phyloP scores from a whole-genome alignment of 2,113 vertebrate genomes.

The Procavia capensis region DNA sequence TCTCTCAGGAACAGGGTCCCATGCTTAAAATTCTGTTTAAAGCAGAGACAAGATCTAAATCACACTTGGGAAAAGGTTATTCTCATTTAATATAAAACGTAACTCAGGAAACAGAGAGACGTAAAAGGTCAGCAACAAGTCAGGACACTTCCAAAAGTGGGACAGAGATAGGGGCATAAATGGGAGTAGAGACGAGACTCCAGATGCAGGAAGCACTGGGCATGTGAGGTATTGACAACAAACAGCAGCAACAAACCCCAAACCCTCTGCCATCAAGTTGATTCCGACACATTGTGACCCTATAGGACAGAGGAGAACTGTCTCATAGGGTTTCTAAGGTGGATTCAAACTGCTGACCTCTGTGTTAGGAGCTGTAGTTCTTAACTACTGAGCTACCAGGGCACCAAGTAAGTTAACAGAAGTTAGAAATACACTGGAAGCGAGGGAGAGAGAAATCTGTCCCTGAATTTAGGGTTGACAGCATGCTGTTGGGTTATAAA shows the following conservation, averaged over 20 bases:
- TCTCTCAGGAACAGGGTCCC: not conserved
- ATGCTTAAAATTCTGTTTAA: not conserved
- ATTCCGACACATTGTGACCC: too few species aligned
- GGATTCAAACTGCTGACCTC: too few species aligned
- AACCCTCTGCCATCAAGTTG: too few species aligned
- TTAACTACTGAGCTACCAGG: too few species aligned
- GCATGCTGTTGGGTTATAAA: not conserved
- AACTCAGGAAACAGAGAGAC: not conserved
- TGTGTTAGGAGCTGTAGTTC: too few species aligned
- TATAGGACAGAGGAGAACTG: too few species aligned
- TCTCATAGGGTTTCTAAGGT: too few species aligned
- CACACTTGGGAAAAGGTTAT: not conserved
- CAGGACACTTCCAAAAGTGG: not conserved
- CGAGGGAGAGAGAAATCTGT: not conserved
- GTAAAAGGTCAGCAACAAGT: not conserved
- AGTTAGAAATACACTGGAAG: not conserved
- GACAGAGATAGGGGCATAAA: not conserved
- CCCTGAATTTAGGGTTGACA: not conserved
- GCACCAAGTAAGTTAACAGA: not conserved
- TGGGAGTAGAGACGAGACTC: not conserved
- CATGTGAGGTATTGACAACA: too few species aligned
- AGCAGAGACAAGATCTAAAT: not conserved
- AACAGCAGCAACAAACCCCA: too few species aligned
- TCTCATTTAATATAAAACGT: not conserved
- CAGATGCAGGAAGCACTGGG: not conserved